A percentile compares a stretch with the other conserved stretches of the same genome.
Evolutionary conservation across 2,888 invertebrate species (phyloP).

Genomic region (Idaea biselata): DNA sequence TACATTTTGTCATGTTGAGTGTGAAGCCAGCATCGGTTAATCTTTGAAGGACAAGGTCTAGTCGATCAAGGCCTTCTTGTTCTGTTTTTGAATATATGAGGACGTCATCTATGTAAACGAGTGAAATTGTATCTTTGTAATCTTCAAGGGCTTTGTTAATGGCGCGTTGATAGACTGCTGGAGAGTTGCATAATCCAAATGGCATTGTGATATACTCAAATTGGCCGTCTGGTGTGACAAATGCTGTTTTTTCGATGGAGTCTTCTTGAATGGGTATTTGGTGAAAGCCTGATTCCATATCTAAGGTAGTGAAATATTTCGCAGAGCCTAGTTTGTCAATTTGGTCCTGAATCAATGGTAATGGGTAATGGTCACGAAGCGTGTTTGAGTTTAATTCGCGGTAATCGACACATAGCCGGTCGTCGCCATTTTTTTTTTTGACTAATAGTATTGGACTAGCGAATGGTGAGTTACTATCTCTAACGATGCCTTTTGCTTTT

Average conservation of each 20-base stretch:
- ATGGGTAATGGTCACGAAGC: slow-evolving; percentile 19
- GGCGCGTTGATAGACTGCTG: slow-evolving; percentile 25
- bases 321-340: slow-evolving; percentile 17
- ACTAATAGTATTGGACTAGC: slow-evolving; percentile 36
- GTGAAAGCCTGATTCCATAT: slow-evolving; percentile 24
- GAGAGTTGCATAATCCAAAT: slow-evolving; percentile 31
- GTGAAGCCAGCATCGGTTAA: slow-evolving; percentile 28
- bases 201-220: slow-evolving; percentile 15
- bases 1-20: slow-evolving; percentile 27
- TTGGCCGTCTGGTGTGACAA: slow-evolving; percentile 24
- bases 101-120: slow-evolving; percentile 30
- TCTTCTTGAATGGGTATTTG: slow-evolving; percentile 4
- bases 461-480: slow-evolving; percentile 35
- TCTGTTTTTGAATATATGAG: slow-evolving; percentile 15
- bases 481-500: slow-evolving; percentile 33
- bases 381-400: slow-evolving; percentile 22
- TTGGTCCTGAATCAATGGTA: slow-evolving; percentile 19
- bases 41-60: slow-evolving; percentile 17
- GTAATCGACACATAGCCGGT: slow-evolving; percentile 23
- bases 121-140: slow-evolving; percentile 16
- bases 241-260: slow-evolving; percentile 26
- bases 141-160: slow-evolving; percentile 23
- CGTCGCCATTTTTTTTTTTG: slow-evolving; percentile 34
- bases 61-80: slow-evolving; percentile 19
- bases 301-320: slow-evolving; percentile 10